These are phyloP conservation scores for Drosophila lacertosa DNA, from an alignment of 1,140 invertebrate genomes.

Conservation along the genomic window DNA sequence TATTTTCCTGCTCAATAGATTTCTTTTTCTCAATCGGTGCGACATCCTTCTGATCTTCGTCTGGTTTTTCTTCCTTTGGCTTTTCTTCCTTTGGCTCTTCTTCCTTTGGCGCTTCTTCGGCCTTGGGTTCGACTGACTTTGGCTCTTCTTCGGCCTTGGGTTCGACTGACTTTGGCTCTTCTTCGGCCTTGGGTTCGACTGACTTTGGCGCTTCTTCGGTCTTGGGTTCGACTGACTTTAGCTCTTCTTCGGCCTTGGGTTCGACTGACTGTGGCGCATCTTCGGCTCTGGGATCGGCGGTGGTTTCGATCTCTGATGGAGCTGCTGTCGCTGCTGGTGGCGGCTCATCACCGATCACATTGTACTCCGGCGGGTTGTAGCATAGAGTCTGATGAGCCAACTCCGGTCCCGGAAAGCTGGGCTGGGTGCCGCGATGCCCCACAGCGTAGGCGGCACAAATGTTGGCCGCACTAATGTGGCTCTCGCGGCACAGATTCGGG, in stretches of 20 bases:
- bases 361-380: conserved; percentile 10
- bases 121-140: too few relatives aligned
- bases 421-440: conserved; percentile 92
- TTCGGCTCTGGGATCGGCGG: background rate
- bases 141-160: too few relatives aligned
- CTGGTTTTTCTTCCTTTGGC: too few relatives aligned
- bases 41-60: too few relatives aligned
- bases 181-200: too few relatives aligned
- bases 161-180: too few relatives aligned
- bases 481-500: conserved; percentile 86
- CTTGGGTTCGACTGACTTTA: too few relatives aligned
- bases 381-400: conserved; percentile 24
- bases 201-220: background rate
- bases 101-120: too few relatives aligned
- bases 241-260: too few relatives aligned
- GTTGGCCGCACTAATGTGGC: conserved; percentile 89
- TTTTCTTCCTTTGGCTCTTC: too few relatives aligned
- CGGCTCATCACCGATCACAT: conserved; percentile 16
- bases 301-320: background rate
- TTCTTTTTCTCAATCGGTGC: too few relatives aligned
- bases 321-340: background rate
- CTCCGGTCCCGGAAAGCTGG: conserved; percentile 65
- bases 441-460: conserved; percentile 91
- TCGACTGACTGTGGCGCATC: background rate
- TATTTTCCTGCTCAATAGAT: too few relatives aligned